Evolutionary conservation across 2,797 vertebrate genomes (phyloP).

Genomic region (Pseudopleuronectes americanus): DNA sequence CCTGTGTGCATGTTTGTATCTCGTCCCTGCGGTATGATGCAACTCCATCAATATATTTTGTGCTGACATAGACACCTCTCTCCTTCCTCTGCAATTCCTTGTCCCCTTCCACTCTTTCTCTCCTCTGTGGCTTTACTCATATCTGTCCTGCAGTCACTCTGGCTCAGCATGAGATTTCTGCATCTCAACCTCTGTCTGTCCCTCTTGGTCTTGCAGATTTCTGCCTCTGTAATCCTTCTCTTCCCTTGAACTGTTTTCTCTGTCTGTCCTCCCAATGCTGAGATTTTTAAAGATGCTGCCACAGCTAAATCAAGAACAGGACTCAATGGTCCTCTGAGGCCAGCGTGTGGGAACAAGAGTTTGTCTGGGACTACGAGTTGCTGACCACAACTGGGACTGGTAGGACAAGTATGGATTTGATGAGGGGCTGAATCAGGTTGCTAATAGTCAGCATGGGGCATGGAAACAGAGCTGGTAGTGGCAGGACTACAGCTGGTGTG

Average conservation of each 20-base stretch:
- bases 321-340: background rate
- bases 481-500: background rate
- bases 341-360: background rate
- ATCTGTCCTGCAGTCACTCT: slow-evolving; percentile 24
- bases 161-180: background rate
- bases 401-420: background rate
- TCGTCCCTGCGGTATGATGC: slow-evolving; percentile 47
- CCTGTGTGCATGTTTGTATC: slow-evolving; percentile 8
- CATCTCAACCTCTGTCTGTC: slow-evolving; percentile 13
- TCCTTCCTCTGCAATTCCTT: slow-evolving; percentile 20
- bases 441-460: background rate
- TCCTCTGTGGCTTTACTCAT: slow-evolving; percentile 33
- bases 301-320: slow-evolving; percentile 1
- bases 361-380: background rate
- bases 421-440: background rate
- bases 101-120: slow-evolving; percentile 4
- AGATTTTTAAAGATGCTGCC: background rate
- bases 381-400: background rate
- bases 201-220: slow-evolving; percentile 12
- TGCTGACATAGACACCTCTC: slow-evolving; percentile 59
- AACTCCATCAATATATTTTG: slow-evolving; percentile 63
- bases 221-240: background rate
- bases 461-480: background rate
- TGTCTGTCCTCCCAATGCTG: background rate
- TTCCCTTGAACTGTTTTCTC: background rate